A percentile compares a stretch with the other conserved stretches of the same genome.
Evolutionary conservation across 2,888 invertebrate genomes (phyloP).

Genomic region (Mythimna impura): DNA sequence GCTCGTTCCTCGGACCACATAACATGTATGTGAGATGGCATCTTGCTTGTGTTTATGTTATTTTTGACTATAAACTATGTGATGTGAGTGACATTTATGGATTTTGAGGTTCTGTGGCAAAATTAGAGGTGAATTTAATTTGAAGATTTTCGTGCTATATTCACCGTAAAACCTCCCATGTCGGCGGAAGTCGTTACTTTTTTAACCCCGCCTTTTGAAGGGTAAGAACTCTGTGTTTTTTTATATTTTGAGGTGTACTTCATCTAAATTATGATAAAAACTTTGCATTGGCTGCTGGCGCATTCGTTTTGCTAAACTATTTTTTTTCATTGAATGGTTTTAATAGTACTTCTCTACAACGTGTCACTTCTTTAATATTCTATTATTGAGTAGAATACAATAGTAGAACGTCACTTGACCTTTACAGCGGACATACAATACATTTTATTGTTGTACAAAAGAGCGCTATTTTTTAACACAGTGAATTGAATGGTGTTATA

Average conservation of each 20-base stretch:
- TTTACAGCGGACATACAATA: constrained; percentile 44
- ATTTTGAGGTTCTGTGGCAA: not conserved
- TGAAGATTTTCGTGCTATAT: not conserved
- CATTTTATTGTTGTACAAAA: constrained; percentile 46
- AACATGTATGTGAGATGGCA: constrained; percentile 39
- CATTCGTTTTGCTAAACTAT: not conserved
- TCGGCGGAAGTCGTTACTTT: constrained; percentile 30
- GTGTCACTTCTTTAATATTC: constrained; percentile 5
- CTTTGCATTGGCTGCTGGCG: not conserved
- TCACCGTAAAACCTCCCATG: constrained; percentile 35
- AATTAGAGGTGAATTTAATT: constrained; percentile 7
- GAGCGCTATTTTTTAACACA: constrained; percentile 40
- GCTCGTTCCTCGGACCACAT: constrained; percentile 48
- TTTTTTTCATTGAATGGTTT: not conserved
- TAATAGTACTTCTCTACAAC: not conserved
- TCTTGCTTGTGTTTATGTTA: constrained; percentile 29
- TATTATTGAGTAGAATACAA: constrained; percentile 34
- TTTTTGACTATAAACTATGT: constrained; percentile 19
- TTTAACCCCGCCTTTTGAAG: constrained; percentile 15
- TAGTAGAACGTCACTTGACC: constrained; percentile 41
- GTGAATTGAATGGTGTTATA: constrained; percentile 29
- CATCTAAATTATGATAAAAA: not conserved
- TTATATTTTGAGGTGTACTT: not conserved
- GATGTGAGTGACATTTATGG: constrained; percentile 19
- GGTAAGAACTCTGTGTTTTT: constrained; percentile 49